A percentile compares a stretch with the other conserved stretches of the same genome.
These are phyloP conservation scores for Cyclophora albipunctata DNA, from an alignment of 2,888 invertebrate genomes.

Conservation along the genomic window DNA sequence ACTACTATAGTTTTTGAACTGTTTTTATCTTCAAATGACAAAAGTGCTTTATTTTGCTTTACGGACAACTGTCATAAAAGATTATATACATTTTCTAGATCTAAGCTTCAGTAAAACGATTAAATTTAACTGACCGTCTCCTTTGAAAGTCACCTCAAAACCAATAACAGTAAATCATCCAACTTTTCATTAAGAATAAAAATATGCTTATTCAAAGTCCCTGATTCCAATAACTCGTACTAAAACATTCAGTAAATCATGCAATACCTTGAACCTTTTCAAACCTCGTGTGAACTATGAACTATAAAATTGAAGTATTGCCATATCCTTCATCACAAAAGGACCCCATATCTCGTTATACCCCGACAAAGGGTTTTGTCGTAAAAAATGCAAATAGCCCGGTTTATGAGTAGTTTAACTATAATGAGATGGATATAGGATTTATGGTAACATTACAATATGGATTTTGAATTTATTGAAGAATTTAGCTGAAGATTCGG, in stretches of 20 bases:
- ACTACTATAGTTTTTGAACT: too few relatives aligned
- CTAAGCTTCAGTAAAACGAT: too few relatives aligned
- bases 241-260: conserved; percentile 49
- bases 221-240: background rate
- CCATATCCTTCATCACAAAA: conserved; percentile 45
- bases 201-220: too few relatives aligned
- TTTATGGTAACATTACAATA: conserved; percentile 30
- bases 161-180: too few relatives aligned
- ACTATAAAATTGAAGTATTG: conserved; percentile 71
- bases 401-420: conserved; percentile 35
- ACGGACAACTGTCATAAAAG: too few relatives aligned
- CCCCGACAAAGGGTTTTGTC: conserved; percentile 49
- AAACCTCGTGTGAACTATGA: conserved; percentile 58
- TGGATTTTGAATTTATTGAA: conserved; percentile 7
- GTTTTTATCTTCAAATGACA: too few relatives aligned
- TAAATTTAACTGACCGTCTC: too few relatives aligned
- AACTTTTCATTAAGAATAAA: too few relatives aligned
- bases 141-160: too few relatives aligned
- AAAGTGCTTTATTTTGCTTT: too few relatives aligned
- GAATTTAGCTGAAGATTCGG: too few relatives aligned
- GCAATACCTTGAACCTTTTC: conserved; percentile 50
- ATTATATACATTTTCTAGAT: too few relatives aligned
- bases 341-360: conserved; percentile 52
- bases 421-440: conserved; percentile 49
- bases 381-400: conserved; percentile 68